phyloP scores from a whole-genome alignment of 1,140 invertebrate species.

The Octopus sinensis region DNA sequence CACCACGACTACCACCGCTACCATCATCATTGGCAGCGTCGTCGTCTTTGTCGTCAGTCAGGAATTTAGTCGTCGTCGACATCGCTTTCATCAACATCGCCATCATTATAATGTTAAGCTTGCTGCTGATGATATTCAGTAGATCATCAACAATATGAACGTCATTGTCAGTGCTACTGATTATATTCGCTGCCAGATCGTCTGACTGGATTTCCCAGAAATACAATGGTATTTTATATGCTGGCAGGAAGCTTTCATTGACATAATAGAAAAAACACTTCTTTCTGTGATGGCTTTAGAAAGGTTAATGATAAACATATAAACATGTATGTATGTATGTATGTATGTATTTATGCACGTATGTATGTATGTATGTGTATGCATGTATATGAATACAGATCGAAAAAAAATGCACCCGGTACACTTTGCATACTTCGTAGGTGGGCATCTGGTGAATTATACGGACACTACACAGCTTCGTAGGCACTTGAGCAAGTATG shows the following conservation, averaged over 20 bases:
- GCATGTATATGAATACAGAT: too few relatives aligned
- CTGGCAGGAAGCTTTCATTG: conserved; percentile 77
- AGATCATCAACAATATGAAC: conserved; percentile 69
- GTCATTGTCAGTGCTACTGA: conserved; percentile 61
- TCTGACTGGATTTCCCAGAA: too few relatives aligned
- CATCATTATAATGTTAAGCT: neutral
- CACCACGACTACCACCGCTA: neutral
- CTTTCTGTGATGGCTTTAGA: conserved; percentile 55
- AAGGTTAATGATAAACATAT: too few relatives aligned
- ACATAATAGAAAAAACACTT: conserved; percentile 75
- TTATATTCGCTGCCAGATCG: conserved; percentile 70
- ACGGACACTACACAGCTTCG: too few relatives aligned
- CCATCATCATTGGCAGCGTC: conserved; percentile 19
- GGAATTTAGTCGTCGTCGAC: neutral
- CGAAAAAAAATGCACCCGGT: too few relatives aligned
- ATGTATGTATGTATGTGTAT: too few relatives aligned
- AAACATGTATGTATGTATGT: too few relatives aligned
- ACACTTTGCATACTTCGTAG: too few relatives aligned
- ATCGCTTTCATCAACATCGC: neutral
- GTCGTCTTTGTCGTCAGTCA: neutral
- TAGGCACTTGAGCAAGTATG: too few relatives aligned
- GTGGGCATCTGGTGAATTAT: too few relatives aligned
- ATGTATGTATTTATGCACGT: too few relatives aligned
- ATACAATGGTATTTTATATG: conserved; percentile 44
- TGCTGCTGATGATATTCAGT: conserved; percentile 56